Percentiles rank a stretch among this genome's conserved stretches.
phyloP scores from a whole-genome alignment of 2,797 vertebrate species.

The Jordanella pulchra region DNA sequence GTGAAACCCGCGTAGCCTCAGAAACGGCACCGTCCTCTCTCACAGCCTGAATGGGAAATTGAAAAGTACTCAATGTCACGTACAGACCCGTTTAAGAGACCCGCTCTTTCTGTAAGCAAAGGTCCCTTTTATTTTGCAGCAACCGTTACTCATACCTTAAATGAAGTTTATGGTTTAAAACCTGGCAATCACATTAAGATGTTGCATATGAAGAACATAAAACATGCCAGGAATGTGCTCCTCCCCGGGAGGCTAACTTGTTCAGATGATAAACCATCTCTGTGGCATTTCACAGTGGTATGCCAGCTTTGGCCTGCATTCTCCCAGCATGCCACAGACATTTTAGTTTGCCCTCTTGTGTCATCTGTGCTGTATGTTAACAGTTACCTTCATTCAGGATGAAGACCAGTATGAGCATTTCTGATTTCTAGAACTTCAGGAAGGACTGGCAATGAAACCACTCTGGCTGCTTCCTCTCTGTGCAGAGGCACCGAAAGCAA shows the following conservation, averaged over 20 bases:
- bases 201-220: slow-evolving; percentile 42
- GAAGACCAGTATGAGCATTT: slow-evolving; percentile 30
- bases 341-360: slow-evolving; percentile 11
- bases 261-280: slow-evolving; percentile 40
- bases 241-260: slow-evolving; percentile 42
- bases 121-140: slow-evolving; percentile 18
- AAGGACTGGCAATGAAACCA: slow-evolving; percentile 66
- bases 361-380: slow-evolving; percentile 25
- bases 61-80: slow-evolving; percentile 31
- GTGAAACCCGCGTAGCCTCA: slow-evolving; percentile 69
- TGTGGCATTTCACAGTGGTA: slow-evolving; percentile 39
- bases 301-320: slow-evolving; percentile 13
- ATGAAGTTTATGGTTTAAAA: slow-evolving; percentile 29
- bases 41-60: slow-evolving; percentile 38
- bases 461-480: slow-evolving; percentile 66
- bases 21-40: slow-evolving; percentile 46
- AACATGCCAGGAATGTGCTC: slow-evolving; percentile 49
- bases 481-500: slow-evolving; percentile 48
- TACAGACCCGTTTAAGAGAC: slow-evolving; percentile 4
- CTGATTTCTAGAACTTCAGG: slow-evolving; percentile 59
- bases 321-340: not conserved
- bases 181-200: slow-evolving; percentile 32
- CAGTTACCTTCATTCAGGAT: slow-evolving; percentile 29
- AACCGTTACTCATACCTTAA: slow-evolving; percentile 9
- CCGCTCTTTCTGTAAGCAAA: slow-evolving; percentile 21